Base-by-base conservation (phyloP, 1,140 invertebrate species). In the Pseudomyrmex concolor region DNA sequence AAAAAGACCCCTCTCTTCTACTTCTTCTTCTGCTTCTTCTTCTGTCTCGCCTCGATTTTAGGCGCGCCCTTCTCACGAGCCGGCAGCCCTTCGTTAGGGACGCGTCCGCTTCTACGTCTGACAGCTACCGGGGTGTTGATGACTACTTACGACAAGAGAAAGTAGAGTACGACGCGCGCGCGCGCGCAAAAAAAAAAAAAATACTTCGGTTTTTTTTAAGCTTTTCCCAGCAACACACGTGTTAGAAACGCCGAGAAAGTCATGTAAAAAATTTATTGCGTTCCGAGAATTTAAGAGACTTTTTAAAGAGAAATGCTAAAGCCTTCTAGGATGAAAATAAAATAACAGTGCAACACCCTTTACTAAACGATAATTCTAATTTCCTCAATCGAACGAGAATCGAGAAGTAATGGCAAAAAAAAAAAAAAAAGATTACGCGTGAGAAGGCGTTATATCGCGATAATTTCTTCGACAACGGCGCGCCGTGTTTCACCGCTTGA, bases 1-100 rank as follows among this genome's bases (percentile, higher is more conserved):
- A 76, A 76, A 83, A 83, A 83, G 72, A 83, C 64, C 62, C 72
- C 60, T 64, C 50, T 43, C 34, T 34, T 34, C 4, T 34, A 34
- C 34, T 34, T 7, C 34, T 34, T 34, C 34, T 34, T 34, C 34
- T 34, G 34, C 34, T 34, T 34, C 34, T 34, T 34, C 34, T 34
- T 34, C 34, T 34, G 34, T 34, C 34, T 34, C 34, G 34, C 34
- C 34, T 77, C 25, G 50, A 77, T 77, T 77, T 77, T 77, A 77
- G 62, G 25, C 25, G 62, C 60, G 73, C 60, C 62, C 62, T 77
- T 77, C 73, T 77, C 66, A 77, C n/a, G 54, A 9, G 59, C 45
- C n/a, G 34, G 25, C 25, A 55, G 64, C 73, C 62, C 73, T 77
- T 77, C 73, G 62, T 77, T 77, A 77, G 17, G 13, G 50, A 76